phyloP scores from a whole-genome alignment of 2,888 invertebrate genomes.

The Hanleya hanleyi region DNA sequence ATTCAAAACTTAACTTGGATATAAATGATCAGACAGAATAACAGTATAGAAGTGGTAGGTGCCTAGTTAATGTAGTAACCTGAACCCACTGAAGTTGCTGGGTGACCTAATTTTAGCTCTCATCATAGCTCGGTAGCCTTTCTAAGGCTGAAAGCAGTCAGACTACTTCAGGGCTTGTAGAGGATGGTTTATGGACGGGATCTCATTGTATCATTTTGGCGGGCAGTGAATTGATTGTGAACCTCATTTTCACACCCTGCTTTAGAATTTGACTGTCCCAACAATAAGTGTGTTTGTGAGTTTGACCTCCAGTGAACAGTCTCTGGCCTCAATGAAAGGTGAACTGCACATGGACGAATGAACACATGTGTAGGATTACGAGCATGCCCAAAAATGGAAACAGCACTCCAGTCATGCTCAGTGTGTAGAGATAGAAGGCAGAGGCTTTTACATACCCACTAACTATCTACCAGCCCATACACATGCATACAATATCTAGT shows the following conservation, averaged over 20 bases:
- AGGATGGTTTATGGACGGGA: neutral
- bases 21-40: neutral
- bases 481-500: no score
- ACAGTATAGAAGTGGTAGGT: neutral
- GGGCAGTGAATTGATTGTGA: no score
- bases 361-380: conserved; percentile 19
- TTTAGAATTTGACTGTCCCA: no score
- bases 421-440: neutral
- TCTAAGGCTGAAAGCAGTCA: conserved; percentile 5
- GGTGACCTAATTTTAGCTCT: conserved; percentile 8
- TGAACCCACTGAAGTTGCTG: neutral
- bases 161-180: neutral
- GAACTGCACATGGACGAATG: conserved; percentile 10
- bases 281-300: no score
- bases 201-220: conserved; percentile 1
- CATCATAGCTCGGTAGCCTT: conserved; percentile 3
- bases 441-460: neutral
- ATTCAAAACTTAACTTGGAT: no score
- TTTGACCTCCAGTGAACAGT: no score
- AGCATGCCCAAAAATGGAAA: conserved; percentile 58
- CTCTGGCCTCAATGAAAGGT: neutral
- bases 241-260: no score
- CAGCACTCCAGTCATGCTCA: conserved; percentile 20
- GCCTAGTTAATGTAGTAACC: neutral
- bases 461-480: neutral